A percentile compares a stretch with the other conserved stretches of the same genome.
These are phyloP conservation scores for Sepioteuthis lessoniana DNA, from an alignment of 2,888 invertebrate species.

Conservation along the genomic window DNA sequence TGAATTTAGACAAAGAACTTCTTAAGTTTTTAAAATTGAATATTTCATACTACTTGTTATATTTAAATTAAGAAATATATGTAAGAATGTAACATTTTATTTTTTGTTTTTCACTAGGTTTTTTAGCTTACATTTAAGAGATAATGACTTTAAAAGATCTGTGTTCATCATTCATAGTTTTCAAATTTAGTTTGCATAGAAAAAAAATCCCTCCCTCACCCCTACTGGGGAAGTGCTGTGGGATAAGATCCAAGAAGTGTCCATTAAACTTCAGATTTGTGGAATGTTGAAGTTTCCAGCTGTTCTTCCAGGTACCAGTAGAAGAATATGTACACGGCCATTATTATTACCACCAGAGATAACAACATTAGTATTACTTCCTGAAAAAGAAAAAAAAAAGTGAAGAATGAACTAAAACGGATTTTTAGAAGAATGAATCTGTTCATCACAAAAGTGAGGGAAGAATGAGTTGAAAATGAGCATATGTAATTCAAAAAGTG, in stretches of 20 bases:
- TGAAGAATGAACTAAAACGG: too few species aligned
- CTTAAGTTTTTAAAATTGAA: neutral
- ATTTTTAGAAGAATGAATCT: too few species aligned
- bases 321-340: slow-evolving; percentile 54
- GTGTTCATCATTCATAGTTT: neutral
- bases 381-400: slow-evolving; percentile 52
- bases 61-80: too few species aligned
- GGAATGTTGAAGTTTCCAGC: neutral
- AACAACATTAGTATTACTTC: slow-evolving; percentile 55
- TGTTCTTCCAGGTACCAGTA: slow-evolving; percentile 53
- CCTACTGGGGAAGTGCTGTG: neutral
- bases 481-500: too few species aligned
- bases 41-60: too few species aligned
- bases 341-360: slow-evolving; percentile 53
- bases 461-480: too few species aligned
- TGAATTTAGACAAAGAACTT: neutral
- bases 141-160: neutral
- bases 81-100: too few species aligned
- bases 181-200: neutral
- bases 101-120: neutral
- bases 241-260: neutral
- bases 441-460: too few species aligned
- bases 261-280: neutral
- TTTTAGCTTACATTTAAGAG: neutral
- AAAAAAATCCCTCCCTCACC: neutral